phyloP scores from a whole-genome alignment of 1,140 invertebrate species.

The Brachionus angularis region DNA sequence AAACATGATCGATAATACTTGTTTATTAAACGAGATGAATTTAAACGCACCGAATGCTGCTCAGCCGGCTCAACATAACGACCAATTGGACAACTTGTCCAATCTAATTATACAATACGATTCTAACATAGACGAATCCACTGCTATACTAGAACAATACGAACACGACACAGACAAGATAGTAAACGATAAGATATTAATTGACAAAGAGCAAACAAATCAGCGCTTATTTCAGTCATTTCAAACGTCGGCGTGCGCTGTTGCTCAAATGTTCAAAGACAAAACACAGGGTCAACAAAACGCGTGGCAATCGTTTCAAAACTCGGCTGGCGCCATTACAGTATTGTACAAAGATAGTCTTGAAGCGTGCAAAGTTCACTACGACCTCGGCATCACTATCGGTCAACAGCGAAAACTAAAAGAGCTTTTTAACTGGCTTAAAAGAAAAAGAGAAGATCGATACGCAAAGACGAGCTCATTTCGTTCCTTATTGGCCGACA shows the following conservation, averaged over 20 bases:
- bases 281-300: constrained; percentile 2
- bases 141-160: constrained; percentile 3
- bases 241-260: constrained; percentile 39
- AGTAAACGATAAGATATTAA: constrained; percentile 10
- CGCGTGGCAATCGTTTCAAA: constrained; percentile 42
- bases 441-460: constrained; percentile 34
- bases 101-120: background rate
- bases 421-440: constrained; percentile 37
- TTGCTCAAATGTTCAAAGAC: constrained; percentile 43
- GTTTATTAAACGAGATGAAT: no score
- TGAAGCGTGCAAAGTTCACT: constrained; percentile 35
- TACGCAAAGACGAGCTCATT: constrained; percentile 42
- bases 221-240: constrained; percentile 39
- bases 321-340: constrained; percentile 33
- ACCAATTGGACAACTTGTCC: background rate
- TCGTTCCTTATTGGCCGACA: constrained; percentile 36
- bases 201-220: constrained; percentile 36
- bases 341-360: constrained; percentile 39
- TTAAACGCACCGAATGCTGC: no score
- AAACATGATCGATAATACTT: no score
- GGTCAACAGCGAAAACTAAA: constrained; percentile 40
- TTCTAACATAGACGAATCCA: background rate
- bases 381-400: constrained; percentile 16
- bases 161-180: constrained; percentile 32
- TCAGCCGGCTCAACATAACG: no score